phyloP scores from a whole-genome alignment of 2,113 vertebrate genomes.

The Tonatia bakeri region DNA sequence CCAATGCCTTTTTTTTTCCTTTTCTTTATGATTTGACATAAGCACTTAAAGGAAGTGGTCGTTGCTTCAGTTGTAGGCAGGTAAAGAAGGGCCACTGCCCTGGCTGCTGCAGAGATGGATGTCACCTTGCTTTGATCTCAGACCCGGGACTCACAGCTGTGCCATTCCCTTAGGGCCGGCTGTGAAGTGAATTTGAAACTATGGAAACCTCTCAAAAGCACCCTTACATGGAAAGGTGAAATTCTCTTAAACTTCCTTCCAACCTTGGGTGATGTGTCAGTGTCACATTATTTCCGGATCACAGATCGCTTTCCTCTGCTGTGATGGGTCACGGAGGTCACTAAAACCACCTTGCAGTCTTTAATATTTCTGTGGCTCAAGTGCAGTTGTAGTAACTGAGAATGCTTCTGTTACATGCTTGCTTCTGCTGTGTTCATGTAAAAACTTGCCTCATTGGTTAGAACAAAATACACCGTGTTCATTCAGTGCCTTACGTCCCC shows the following conservation, averaged over 20 bases:
- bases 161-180: conserved; percentile 61
- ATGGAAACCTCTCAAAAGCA: conserved; percentile 29
- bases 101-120: conserved; percentile 19
- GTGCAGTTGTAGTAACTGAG: background rate
- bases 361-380: background rate
- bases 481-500: background rate
- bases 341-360: background rate
- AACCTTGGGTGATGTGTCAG: background rate
- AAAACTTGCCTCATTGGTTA: background rate
- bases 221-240: conserved; percentile 42
- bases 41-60: conserved; percentile 38
- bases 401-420: background rate
- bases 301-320: background rate
- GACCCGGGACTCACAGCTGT: conserved; percentile 29
- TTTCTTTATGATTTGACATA: conserved; percentile 41
- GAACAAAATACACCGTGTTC: background rate
- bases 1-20: background rate
- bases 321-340: background rate
- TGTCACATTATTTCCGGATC: background rate
- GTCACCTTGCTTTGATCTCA: background rate
- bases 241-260: background rate
- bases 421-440: conserved; percentile 1
- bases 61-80: background rate
- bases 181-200: conserved; percentile 64
- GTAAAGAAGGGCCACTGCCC: conserved; percentile 13